phyloP scores from a whole-genome alignment of 1,140 invertebrate species.

The Mylabris phalerata region DNA sequence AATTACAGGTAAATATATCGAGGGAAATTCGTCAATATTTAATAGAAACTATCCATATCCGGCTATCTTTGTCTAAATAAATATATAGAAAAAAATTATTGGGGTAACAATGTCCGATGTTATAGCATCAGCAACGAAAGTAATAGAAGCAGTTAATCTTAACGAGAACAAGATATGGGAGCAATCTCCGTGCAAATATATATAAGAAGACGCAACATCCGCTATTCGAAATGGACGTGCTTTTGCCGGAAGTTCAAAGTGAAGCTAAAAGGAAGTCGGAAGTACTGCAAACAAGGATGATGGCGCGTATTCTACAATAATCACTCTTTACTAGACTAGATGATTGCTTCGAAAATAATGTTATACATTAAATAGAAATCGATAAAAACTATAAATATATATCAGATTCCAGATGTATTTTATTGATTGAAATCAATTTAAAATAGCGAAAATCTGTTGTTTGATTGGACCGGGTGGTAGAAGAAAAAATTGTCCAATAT shows the following conservation, averaged over 20 bases:
- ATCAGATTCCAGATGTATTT: too few species aligned
- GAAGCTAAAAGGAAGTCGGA: slow-evolving; percentile 32
- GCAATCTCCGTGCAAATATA: slow-evolving; percentile 26
- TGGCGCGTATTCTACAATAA: slow-evolving; percentile 24
- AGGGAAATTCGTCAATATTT: background rate
- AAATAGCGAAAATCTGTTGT: too few species aligned
- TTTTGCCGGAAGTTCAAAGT: slow-evolving; percentile 29
- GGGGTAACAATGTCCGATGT: slow-evolving; percentile 12
- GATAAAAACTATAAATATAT: too few species aligned
- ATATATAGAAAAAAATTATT: background rate
- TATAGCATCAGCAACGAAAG: slow-evolving; percentile 9
- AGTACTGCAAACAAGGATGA: slow-evolving; percentile 27
- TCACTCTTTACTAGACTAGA: slow-evolving; percentile 10
- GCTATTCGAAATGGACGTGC: slow-evolving; percentile 27
- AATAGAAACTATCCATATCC: background rate
- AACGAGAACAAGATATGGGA: slow-evolving; percentile 28
- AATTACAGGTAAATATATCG: background rate
- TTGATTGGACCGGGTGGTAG: too few species aligned
- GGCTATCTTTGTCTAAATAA: slow-evolving; percentile 5
- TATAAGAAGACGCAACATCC: slow-evolving; percentile 30
- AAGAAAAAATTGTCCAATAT: background rate
- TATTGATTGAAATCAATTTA: too few species aligned
- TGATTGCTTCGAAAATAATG: slow-evolving; percentile 24
- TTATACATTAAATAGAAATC: background rate
- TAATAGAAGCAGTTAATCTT: slow-evolving; percentile 13